Evolutionary conservation across 2,888 invertebrate genomes (phyloP).

Genomic region (Caenorhabditis sp.): DNA sequence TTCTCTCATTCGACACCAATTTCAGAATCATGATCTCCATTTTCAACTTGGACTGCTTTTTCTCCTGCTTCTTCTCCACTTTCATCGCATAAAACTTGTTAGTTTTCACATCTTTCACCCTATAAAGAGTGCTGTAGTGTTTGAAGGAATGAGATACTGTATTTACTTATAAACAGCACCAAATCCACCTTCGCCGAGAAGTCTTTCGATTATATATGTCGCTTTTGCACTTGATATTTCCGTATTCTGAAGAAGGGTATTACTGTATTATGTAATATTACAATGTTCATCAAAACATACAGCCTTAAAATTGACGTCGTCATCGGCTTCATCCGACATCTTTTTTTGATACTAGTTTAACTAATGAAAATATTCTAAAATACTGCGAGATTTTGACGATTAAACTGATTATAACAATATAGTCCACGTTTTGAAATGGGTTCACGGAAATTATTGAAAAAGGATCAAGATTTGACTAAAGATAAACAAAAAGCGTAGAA

Average conservation of each 20-base stretch:
- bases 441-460: too few relatives aligned
- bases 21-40: slow-evolving; percentile 67
- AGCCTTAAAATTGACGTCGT: slow-evolving; percentile 30
- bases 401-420: too few relatives aligned
- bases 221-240: slow-evolving; percentile 37
- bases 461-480: too few relatives aligned
- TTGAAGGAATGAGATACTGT: too few relatives aligned
- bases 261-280: too few relatives aligned
- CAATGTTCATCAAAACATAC: background rate
- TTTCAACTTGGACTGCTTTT: slow-evolving; percentile 60
- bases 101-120: slow-evolving; percentile 45
- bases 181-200: slow-evolving; percentile 63
- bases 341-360: background rate
- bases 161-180: slow-evolving; percentile 52
- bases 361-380: too few relatives aligned
- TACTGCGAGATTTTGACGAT: too few relatives aligned
- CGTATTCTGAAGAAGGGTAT: background rate
- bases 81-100: slow-evolving; percentile 60
- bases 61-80: slow-evolving; percentile 60
- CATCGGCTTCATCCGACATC: slow-evolving; percentile 42
- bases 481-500: too few relatives aligned
- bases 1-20: slow-evolving; percentile 36
- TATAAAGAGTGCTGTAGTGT: background rate
- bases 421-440: too few relatives aligned
- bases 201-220: slow-evolving; percentile 47